phyloP scores from a whole-genome alignment of 2,888 invertebrate species.

The Drosophila tanythrix region DNA sequence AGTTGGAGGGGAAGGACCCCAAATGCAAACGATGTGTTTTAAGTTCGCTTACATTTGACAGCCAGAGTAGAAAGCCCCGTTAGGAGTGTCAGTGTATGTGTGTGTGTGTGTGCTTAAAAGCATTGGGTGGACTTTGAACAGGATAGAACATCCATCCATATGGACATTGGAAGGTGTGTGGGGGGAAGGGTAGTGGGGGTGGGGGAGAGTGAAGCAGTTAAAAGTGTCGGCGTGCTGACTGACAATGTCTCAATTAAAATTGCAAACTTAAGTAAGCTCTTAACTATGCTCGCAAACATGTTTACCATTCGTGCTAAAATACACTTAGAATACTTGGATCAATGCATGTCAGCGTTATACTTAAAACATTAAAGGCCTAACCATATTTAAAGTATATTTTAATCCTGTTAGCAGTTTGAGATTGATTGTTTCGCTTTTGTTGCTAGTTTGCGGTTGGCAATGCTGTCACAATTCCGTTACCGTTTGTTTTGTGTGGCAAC shows the following conservation, averaged over 20 bases:
- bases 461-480: constrained; percentile 35
- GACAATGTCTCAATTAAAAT: constrained; percentile 75
- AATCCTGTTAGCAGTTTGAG: constrained; percentile 35
- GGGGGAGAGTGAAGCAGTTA: constrained; percentile 39
- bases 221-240: constrained; percentile 39
- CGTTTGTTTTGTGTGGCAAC: constrained; percentile 38
- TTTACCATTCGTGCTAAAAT: constrained; percentile 30
- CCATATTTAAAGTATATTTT: neutral
- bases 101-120: constrained; percentile 71
- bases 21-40: constrained; percentile 79
- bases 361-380: neutral
- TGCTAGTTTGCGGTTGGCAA: constrained; percentile 27
- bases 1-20: constrained; percentile 21
- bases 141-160: constrained; percentile 32
- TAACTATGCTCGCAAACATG: constrained; percentile 35
- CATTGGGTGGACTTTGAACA: constrained; percentile 58
- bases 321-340: constrained; percentile 7
- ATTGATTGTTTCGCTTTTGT: constrained; percentile 3
- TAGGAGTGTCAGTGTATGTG: constrained; percentile 51
- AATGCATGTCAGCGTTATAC: neutral
- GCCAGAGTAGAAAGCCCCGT: constrained; percentile 60
- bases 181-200: neutral
- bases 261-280: constrained; percentile 50
- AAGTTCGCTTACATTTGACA: constrained; percentile 81
- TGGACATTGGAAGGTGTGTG: constrained; percentile 16